phyloP scores from a whole-genome alignment of 2,888 invertebrate genomes.

The Venusia cambrica region DNA sequence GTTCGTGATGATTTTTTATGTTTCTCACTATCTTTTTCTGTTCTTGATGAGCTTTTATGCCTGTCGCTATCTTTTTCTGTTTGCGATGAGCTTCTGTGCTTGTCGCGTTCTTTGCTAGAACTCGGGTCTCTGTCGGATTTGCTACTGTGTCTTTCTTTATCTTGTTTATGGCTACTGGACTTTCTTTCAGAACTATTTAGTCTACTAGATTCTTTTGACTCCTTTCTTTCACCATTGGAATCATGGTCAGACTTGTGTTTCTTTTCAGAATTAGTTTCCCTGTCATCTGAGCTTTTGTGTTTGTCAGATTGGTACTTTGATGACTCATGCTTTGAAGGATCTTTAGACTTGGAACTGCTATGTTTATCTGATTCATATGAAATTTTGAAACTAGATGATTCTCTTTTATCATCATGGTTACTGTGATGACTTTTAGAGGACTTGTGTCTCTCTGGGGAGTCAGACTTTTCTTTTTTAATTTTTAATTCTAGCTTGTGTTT shows the following conservation, averaged over 20 bases:
- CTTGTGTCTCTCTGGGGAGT: constrained; percentile 45
- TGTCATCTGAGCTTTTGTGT: constrained; percentile 47
- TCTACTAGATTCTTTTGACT: constrained; percentile 38
- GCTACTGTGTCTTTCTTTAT: constrained; percentile 49
- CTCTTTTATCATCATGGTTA: constrained; percentile 43
- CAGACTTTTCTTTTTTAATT: constrained; percentile 37
- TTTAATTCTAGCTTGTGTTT: constrained; percentile 52
- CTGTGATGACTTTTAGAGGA: constrained; percentile 45
- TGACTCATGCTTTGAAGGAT: constrained; percentile 40
- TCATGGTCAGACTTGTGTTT: constrained; percentile 47
- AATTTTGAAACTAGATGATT: constrained; percentile 43
- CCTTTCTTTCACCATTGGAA: constrained; percentile 41
- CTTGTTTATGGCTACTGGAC: constrained; percentile 41
- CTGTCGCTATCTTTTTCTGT: constrained; percentile 38
- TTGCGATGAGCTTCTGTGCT: constrained; percentile 31
- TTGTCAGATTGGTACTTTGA: constrained; percentile 48
- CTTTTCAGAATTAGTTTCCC: constrained; percentile 48
- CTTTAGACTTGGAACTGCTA: constrained; percentile 43
- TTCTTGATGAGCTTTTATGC: constrained; percentile 39
- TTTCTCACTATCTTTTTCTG: too few species aligned
- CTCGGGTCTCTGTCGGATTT: constrained; percentile 41
- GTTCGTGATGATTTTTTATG: constrained; percentile 39
- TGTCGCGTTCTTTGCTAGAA: constrained; percentile 27
- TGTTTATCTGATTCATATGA: constrained; percentile 39
- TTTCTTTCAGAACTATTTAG: constrained; percentile 41